Base-by-base conservation (phyloP, 2,113 vertebrate species). In the Microtus montanus region DNA sequence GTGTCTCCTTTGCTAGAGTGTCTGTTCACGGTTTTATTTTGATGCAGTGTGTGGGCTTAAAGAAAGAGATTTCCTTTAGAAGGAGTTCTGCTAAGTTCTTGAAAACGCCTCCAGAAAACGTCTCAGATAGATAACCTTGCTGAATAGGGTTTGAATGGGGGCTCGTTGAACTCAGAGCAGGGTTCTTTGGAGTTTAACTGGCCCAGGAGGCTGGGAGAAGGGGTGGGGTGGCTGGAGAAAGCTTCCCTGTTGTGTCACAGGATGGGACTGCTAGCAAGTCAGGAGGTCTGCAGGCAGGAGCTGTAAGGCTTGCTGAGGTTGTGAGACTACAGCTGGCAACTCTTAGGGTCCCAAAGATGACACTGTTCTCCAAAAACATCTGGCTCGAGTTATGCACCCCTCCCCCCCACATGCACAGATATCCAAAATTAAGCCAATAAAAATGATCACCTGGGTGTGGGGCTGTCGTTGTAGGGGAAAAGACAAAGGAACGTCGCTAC, bases 371-470 rank as follows among this genome's bases (percentile, higher is more conserved):
- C 41, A 88, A 97, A 97, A 97, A 97, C 96, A 96, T 96, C 96
- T 98, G 96, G 95, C 98, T 98, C 95, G 89, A 98, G 96, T 98
- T 98, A 98, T 91, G 94, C 96, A 96, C 7, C 20, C 4, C 70
- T 58, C 54, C 19, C 54, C 54, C 19, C 19, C 54, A 0, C 35
- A 9, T 3, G 7, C 20, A 2, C 71, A 74, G 35, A 71, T 19
- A 10, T 17, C 35, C 15, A n/a, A 35, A 82, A 97, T 98, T 97
- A 97, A 87, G 93, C 92, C 71, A 95, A 96, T 95, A 24, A 97
- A 97, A 97, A 91, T 88, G 97, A 97, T 96, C 79, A 94, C 94
- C 77, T 97, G 95, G 95, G 91, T 93, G 77, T 80, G 92, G 94
- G 90, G 44, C 87, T 96, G 84, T 68, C 94, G 88, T 89, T 96